Conservation (phyloP, 2,888 invertebrate genomes). For the Drosophila robusta region DNA sequence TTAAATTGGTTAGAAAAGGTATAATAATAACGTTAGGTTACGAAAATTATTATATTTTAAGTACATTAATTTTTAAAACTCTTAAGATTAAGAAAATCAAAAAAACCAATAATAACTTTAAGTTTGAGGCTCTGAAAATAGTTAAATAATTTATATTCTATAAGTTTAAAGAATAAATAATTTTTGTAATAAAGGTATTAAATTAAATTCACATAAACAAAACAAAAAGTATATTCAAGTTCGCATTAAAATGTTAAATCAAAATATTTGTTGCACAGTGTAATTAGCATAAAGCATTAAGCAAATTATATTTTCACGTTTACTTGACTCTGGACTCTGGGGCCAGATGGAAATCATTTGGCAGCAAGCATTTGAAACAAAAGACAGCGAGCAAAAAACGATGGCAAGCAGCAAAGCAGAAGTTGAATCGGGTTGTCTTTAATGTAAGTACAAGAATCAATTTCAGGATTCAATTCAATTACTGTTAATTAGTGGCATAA, state of each 20-base stretch:
- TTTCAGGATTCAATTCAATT: conserved; percentile 49
- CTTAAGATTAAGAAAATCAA: too few species aligned
- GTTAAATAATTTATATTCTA: too few species aligned
- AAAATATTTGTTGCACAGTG: conserved; percentile 47
- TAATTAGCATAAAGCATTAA: conserved; percentile 42
- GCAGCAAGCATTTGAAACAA: conserved; percentile 65
- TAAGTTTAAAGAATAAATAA: too few species aligned
- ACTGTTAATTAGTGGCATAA: conserved; percentile 66
- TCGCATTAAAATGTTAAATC: not conserved
- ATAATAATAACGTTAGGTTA: too few species aligned
- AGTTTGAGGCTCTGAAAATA: too few species aligned
- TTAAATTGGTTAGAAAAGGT: too few species aligned
- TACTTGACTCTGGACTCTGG: conserved; percentile 61
- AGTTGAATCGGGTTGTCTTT: conserved; percentile 69
- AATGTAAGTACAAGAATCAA: conserved; percentile 51
- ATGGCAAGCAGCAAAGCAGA: conserved; percentile 76
- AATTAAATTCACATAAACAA: conserved; percentile 5
- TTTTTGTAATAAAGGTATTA: not conserved
- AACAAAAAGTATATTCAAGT: conserved; percentile 2
- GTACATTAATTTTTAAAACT: too few species aligned
- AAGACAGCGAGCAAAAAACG: conserved; percentile 73
- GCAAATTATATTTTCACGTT: conserved; percentile 58
- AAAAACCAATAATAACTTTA: too few species aligned
- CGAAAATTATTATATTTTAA: too few species aligned
- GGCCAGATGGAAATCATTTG: conserved; percentile 57